Evolutionary conservation across 1,140 invertebrate genomes (phyloP).

Genomic region (Scaptomyza hsui): DNA sequence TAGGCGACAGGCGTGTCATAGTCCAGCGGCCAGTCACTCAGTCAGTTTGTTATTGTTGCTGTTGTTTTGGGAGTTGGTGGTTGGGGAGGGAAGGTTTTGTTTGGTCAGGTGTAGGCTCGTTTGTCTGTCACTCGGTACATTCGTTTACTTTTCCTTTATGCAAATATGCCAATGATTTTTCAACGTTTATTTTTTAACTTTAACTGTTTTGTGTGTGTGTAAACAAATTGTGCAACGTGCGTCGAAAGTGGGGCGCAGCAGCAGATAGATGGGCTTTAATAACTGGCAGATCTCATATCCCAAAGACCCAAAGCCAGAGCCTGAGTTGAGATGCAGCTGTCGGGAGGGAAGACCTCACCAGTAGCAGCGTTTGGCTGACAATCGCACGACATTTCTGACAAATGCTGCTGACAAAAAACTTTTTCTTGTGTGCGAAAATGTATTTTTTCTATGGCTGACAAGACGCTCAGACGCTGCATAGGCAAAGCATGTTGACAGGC

Average conservation of each 20-base stretch:
- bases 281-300: slow-evolving; percentile 17
- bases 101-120: slow-evolving; percentile 75
- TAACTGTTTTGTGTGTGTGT: neutral
- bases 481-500: slow-evolving; percentile 68
- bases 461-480: slow-evolving; percentile 54
- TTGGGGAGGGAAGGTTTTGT: slow-evolving; percentile 34
- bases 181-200: slow-evolving; percentile 8
- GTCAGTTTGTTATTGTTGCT: slow-evolving; percentile 19
- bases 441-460: slow-evolving; percentile 36
- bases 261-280: slow-evolving; percentile 13
- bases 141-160: slow-evolving; percentile 75
- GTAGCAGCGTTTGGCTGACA: slow-evolving; percentile 65
- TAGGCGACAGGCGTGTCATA: slow-evolving; percentile 7
- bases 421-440: slow-evolving; percentile 15
- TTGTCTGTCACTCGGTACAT: slow-evolving; percentile 75
- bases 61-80: neutral
- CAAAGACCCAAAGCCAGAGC: neutral
- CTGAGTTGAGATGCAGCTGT: slow-evolving; percentile 13
- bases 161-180: slow-evolving; percentile 54
- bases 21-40: slow-evolving; percentile 10
- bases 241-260: slow-evolving; percentile 40
- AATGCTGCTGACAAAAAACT: slow-evolving; percentile 73
- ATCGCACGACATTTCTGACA: slow-evolving; percentile 78
- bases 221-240: slow-evolving; percentile 43
- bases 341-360: slow-evolving; percentile 55